Percentiles rank a stretch among this genome's conserved stretches.
Evolutionary conservation across 2,797 vertebrate species (phyloP).

Genomic region (Argentina silus): DNA sequence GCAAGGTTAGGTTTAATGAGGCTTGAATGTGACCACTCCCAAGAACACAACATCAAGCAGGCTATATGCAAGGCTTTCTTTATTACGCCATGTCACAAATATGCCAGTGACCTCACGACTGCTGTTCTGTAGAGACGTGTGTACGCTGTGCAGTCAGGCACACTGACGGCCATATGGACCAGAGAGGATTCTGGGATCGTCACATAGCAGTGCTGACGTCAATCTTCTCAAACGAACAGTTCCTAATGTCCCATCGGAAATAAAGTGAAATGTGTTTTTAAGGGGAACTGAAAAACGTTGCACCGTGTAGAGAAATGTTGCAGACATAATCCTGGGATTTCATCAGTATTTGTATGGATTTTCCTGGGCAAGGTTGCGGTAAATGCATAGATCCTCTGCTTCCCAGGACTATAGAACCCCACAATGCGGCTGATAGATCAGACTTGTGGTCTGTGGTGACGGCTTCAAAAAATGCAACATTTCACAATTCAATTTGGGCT

Average conservation of each 20-base stretch:
- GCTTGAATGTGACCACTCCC: conserved; percentile 27
- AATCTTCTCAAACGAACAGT: not conserved
- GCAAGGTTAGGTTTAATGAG: conserved; percentile 5
- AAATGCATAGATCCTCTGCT: too few species aligned
- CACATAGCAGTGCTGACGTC: not conserved
- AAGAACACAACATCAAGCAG: conserved; percentile 3
- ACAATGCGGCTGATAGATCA: not conserved
- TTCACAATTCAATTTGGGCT: conserved; percentile 14
- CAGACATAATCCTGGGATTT: too few species aligned
- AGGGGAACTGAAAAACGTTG: too few species aligned
- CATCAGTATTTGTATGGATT: too few species aligned
- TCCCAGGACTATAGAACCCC: too few species aligned
- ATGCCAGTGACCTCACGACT: conserved; percentile 32
- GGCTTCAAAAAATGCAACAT: conserved; percentile 10
- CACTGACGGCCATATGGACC: conserved; percentile 2
- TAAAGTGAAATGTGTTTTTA: not conserved
- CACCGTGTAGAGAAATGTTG: too few species aligned
- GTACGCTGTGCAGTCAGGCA: not conserved
- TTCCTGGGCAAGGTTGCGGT: too few species aligned
- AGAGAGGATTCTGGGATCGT: conserved; percentile 10
- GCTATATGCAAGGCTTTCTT: not conserved
- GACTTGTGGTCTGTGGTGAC: conserved; percentile 27
- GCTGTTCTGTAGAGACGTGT: not conserved
- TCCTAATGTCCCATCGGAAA: not conserved
- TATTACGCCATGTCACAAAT: conserved; percentile 25